These are phyloP conservation scores for Eupithecia centaureata DNA, from an alignment of 2,888 invertebrate species.

Conservation along the genomic window DNA sequence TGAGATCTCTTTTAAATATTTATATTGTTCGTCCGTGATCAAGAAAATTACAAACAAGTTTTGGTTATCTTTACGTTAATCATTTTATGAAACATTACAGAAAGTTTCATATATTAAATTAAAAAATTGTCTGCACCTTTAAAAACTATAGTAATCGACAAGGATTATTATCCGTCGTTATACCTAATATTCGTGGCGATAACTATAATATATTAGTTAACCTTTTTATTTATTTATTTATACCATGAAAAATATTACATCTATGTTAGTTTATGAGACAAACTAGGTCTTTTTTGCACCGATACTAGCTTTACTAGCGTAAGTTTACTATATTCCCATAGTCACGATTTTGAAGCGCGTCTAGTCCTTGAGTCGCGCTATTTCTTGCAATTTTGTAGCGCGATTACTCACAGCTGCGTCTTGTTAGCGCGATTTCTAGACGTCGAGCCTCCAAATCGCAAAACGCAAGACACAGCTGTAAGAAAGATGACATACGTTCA, in stretches of 20 bases:
- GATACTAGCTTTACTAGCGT: too few relatives aligned
- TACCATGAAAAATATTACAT: background rate
- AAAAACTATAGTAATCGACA: background rate
- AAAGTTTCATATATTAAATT: background rate
- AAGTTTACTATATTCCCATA: too few relatives aligned
- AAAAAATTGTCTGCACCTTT: background rate
- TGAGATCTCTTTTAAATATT: constrained; percentile 1
- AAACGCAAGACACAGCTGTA: too few relatives aligned
- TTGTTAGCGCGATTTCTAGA: too few relatives aligned
- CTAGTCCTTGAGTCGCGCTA: too few relatives aligned
- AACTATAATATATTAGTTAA: background rate
- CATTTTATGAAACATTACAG: background rate
- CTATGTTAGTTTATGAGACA: background rate
- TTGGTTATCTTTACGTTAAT: background rate
- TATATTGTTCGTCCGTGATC: constrained; percentile 15
- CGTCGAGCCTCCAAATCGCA: too few relatives aligned
- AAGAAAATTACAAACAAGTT: constrained; percentile 8
- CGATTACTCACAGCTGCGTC: too few relatives aligned
- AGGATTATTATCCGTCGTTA: background rate
- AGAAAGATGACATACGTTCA: too few relatives aligned
- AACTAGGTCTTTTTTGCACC: background rate
- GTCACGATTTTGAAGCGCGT: too few relatives aligned
- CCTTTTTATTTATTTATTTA: background rate
- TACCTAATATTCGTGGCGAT: background rate
- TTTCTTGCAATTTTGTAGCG: too few relatives aligned